Conservation (phyloP, 64 coral and sea anemone species). For the Orbicella faveolata region DNA sequence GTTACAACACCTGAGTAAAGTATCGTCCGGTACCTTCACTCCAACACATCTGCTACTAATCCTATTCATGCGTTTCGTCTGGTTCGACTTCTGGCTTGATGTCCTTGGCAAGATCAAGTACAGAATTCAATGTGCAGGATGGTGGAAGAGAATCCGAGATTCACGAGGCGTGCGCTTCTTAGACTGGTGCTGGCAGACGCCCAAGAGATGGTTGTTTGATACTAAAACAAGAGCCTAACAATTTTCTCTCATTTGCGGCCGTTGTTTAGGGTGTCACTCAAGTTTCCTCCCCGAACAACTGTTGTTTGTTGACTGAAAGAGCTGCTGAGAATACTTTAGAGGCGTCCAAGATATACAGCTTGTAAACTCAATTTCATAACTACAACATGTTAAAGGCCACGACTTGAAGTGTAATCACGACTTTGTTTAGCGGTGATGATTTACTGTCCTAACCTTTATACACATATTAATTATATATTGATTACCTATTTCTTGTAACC, state of each 20-base stretch:
- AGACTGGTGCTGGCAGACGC: constrained; percentile 79
- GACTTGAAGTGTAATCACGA: too few relatives aligned
- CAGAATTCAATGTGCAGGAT: constrained; percentile 63
- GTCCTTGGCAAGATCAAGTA: constrained; percentile 59
- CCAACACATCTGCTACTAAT: constrained; percentile 60
- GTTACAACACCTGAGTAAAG: constrained; percentile 40
- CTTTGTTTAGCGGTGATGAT: too few relatives aligned
- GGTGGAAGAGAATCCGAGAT: constrained; percentile 65
- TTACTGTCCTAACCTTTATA: too few relatives aligned
- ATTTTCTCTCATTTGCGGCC: neutral
- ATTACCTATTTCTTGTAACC: too few relatives aligned
- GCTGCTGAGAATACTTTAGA: too few relatives aligned
- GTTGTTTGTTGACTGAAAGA: too few relatives aligned
- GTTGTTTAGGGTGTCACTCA: neutral
- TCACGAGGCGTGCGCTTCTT: constrained; percentile 34
- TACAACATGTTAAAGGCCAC: too few relatives aligned
- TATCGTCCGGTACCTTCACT: constrained; percentile 23
- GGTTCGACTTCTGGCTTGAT: constrained; percentile 81
- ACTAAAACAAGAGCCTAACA: constrained; percentile 64
- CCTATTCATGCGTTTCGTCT: constrained; percentile 64
- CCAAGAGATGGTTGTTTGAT: constrained; percentile 92
- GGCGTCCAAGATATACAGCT: too few relatives aligned
- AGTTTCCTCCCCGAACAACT: too few relatives aligned
- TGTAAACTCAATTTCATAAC: too few relatives aligned
- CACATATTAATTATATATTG: too few relatives aligned